These are phyloP conservation scores for Smutsia gigantea DNA, from an alignment of 2,797 vertebrate species.

Conservation along the genomic window DNA sequence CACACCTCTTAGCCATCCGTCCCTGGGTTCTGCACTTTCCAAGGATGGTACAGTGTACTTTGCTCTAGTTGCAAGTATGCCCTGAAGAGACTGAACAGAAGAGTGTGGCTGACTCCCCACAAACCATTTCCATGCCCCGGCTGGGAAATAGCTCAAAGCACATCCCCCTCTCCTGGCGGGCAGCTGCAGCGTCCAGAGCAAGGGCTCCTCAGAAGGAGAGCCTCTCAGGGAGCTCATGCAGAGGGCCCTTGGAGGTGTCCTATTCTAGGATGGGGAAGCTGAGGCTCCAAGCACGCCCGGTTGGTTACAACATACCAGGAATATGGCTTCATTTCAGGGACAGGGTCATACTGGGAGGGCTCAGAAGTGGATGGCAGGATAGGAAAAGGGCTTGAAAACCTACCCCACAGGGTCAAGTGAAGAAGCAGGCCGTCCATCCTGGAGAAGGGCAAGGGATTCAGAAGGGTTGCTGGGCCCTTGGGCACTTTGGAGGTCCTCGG, in stretches of 20 bases:
- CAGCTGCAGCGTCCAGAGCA: background rate
- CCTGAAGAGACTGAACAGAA: background rate
- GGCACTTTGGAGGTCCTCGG: background rate
- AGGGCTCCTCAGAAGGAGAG: background rate
- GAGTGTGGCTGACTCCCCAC: background rate
- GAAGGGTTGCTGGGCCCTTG: background rate
- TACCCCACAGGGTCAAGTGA: background rate
- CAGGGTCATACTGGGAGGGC: background rate
- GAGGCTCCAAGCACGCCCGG: background rate
- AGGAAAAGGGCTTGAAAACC: background rate
- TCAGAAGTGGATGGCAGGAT: background rate
- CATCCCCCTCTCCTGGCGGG: background rate
- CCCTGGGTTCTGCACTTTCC: background rate
- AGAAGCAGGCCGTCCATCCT: background rate
- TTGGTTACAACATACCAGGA: background rate
- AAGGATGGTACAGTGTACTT: background rate
- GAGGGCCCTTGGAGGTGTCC: background rate
- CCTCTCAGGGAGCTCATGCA: background rate
- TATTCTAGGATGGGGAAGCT: background rate
- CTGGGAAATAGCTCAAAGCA: background rate
- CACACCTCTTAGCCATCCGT: background rate
- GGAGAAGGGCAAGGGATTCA: background rate
- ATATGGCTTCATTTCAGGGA: background rate
- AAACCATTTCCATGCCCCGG: fast-evolving
- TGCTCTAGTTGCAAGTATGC: background rate